Evolutionary conservation across 2,888 invertebrate genomes (phyloP).

Genomic region (Philonicus albiceps): DNA sequence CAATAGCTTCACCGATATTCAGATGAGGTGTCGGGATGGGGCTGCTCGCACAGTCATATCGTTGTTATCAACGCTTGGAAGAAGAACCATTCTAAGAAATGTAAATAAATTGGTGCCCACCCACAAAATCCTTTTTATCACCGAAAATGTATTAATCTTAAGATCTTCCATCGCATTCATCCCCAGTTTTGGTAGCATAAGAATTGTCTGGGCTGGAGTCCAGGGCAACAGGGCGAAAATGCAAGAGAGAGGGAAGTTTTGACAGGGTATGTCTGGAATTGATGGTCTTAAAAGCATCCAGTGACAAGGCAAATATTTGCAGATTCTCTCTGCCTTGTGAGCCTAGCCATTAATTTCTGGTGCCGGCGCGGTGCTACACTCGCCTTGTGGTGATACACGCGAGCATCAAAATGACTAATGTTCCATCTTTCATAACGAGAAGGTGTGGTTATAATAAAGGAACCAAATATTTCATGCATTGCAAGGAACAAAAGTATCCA

Average conservation of each 20-base stretch:
- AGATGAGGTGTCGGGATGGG: neutral
- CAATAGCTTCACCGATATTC: neutral
- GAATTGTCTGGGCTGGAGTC: neutral
- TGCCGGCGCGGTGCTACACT: neutral
- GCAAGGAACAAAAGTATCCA: conserved; percentile 31
- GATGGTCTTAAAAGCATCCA: conserved; percentile 47
- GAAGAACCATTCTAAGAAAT: conserved; percentile 25
- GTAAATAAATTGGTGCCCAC: conserved; percentile 43
- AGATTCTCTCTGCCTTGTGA: conserved; percentile 28
- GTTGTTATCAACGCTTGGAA: neutral
- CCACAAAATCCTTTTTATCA: conserved; percentile 45
- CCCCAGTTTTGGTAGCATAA: neutral
- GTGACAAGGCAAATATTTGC: conserved; percentile 49
- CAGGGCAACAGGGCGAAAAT: neutral
- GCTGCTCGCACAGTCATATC: neutral
- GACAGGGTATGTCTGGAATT: conserved; percentile 43
- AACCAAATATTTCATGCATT: conserved; percentile 24
- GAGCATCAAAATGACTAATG: conserved; percentile 48
- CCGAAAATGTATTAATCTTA: conserved; percentile 45
- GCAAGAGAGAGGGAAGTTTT: conserved; percentile 27
- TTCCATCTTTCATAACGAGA: conserved; percentile 8
- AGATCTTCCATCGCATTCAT: conserved; percentile 4
- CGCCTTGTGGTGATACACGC: conserved; percentile 43
- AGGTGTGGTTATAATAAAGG: conserved; percentile 30
- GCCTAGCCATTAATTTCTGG: conserved; percentile 44